These are phyloP conservation scores for Onychostoma macrolepis DNA, from an alignment of 2,113 vertebrate genomes.

Conservation along the genomic window DNA sequence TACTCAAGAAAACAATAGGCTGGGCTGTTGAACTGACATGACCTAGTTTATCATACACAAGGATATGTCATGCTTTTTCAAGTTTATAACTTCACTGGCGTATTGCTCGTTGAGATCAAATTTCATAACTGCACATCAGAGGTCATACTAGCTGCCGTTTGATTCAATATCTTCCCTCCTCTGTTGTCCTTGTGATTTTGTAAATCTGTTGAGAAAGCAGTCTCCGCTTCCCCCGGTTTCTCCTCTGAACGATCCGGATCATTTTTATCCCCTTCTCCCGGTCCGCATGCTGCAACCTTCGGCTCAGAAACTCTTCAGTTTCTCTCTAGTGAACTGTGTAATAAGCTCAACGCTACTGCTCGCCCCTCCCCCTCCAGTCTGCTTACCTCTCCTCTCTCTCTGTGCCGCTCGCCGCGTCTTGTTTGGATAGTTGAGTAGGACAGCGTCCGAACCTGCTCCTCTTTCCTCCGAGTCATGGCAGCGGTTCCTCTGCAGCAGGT, in stretches of 20 bases:
- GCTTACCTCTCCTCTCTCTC: conserved; percentile 43
- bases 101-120: background rate
- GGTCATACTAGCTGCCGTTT: background rate
- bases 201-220: background rate
- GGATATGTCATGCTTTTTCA: too few relatives aligned
- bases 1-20: background rate
- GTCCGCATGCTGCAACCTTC: background rate
- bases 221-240: background rate
- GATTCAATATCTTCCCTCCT: background rate
- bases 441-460: conserved; percentile 36
- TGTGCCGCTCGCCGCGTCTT: conserved; percentile 14
- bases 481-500: conserved; percentile 68
- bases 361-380: conserved; percentile 56
- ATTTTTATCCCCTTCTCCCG: background rate
- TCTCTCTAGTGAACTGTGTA: conserved; percentile 51
- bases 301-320: conserved; percentile 28
- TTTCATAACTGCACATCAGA: background rate
- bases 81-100: background rate
- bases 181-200: background rate
- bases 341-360: conserved; percentile 34
- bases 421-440: conserved; percentile 40
- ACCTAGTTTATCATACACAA: too few relatives aligned
- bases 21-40: background rate
- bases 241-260: background rate
- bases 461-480: conserved; percentile 52